Evolutionary conservation across 2,113 vertebrate genomes (phyloP), one percentile per base, ranked within the genome.

Genomic region (Ceyx margarethae): DNA sequence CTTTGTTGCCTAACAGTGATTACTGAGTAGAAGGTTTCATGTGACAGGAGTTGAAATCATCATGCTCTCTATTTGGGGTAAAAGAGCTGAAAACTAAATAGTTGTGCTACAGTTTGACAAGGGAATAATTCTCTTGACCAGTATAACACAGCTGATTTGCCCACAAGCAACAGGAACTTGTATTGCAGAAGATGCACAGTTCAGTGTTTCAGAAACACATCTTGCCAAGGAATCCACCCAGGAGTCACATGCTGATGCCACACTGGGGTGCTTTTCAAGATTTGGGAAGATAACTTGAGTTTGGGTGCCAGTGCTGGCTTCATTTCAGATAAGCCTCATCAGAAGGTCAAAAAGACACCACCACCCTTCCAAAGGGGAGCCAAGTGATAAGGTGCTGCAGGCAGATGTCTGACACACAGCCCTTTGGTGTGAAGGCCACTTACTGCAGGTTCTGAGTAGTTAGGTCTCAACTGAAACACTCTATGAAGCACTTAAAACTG

Each of bases 351-450:
- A 56, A 43, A 91, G 35, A 84, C 43, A 76, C 6, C 35, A 72
- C 17, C 20, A 35, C 33, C 37, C 40, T 82, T 84, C 81, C 79
- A 84, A 82, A 67, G 68, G 72, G 58, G 68, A 89, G 57, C 35
- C n/a, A 68, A 61, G 45, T 15, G 50, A 66, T 62, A 62, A 14
- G 1, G 0, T n/a, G 31, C 60, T 37, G 69, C 84, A 51, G 54
- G 4, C 72, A 60, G 71, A 66, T 16, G 11, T 28, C 76, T 74
- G 91, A 76, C 26, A 0, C 37, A n/a, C 86, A 85, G 76, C 89
- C 65, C 83, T 94, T 72, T 53, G 85, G 72, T 64, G 79, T 56
- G 46, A 96, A 96, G 93, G 87, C 87, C 91, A 93, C 95, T 92
- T 90, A 64, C 87, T 91, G 79, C 62, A 57, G 71, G 40, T 77